Base-by-base conservation (phyloP, 2,113 vertebrate genomes). In the Apus apus region DNA sequence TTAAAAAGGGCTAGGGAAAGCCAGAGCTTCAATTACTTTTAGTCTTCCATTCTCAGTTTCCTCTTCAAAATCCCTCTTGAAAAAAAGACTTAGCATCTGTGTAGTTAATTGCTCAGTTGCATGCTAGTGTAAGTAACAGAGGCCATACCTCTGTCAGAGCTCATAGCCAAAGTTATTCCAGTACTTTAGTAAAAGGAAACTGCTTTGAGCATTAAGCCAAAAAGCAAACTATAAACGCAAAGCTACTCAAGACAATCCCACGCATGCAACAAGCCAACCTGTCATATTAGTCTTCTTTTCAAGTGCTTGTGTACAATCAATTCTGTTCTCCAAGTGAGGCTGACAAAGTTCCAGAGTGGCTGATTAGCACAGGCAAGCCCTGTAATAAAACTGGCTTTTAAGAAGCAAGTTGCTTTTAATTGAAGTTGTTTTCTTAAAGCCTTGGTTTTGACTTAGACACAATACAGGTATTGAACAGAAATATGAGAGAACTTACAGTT, bases 201-300 rank as follows among this genome's bases (percentile, higher is more conserved):
- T 83, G 89, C 94, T 96, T 96, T 91, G 89, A 96, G 93, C 89
- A 94, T 67, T 66, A 94, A 89, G 91, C 93, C 90, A 95, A 95
- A 94, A 14, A 83, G 74, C 71, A 80, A 89, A 87, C 78, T 50
- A 75, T 72, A 68, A 94, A 91, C 58, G 73, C 66, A 75, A 40
- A 89, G 74, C 36, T 73, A 79, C 54, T 82, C 13, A 6, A 66
- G 91, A 43, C 74, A 83, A 67, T 67, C 75, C 54, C 82, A 90
- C 4, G 14, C 43, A 40, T 40, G 54, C 38, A 85, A 51, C 46
- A 87, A 78, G 85, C 56, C 89, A 90, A 91, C 38, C 18, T 90
- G 75, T 85, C 72, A 56, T 8, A 46, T 48, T 56, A 85, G 38
- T 67, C 57, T 53, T 86, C 56, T 64, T 92, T 95, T 90, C 61